These are phyloP conservation scores for Acanthurus lineatus DNA, from an alignment of 2,797 vertebrate genomes.

Conservation along the genomic window DNA sequence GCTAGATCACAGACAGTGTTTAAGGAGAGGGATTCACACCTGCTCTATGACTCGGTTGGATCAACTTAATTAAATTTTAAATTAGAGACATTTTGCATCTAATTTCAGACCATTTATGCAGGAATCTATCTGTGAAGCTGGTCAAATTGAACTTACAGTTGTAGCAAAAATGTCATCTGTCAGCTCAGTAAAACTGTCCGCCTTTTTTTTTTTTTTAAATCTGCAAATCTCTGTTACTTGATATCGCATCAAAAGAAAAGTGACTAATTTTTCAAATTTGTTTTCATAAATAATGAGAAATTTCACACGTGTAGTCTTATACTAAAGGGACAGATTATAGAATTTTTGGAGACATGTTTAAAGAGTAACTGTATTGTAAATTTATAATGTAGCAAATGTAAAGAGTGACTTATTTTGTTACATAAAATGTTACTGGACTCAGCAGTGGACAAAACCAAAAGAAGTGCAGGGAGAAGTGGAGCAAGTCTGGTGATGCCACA, in stretches of 20 bases:
- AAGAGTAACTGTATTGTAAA: neutral
- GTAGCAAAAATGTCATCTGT: neutral
- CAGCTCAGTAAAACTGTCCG: no score
- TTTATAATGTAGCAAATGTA: neutral
- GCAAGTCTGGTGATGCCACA: neutral
- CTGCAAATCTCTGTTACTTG: neutral
- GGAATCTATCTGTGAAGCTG: constrained; percentile 83
- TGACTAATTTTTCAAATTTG: neutral
- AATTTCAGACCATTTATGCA: constrained; percentile 84
- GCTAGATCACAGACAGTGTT: constrained; percentile 38
- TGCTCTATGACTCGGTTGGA: constrained; percentile 84
- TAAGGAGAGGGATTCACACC: constrained; percentile 77
- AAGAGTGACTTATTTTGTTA: neutral
- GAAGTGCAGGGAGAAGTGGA: neutral
- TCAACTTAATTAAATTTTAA: constrained; percentile 90
- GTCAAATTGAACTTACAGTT: neutral
- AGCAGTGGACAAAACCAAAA: neutral
- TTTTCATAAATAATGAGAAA: neutral
- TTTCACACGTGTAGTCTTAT: neutral
- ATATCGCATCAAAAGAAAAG: neutral
- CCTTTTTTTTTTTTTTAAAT: neutral
- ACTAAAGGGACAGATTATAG: neutral
- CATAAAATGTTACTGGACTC: no score
- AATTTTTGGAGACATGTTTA: neutral
- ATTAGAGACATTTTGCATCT: constrained; percentile 90